Base-by-base conservation (phyloP, 2,113 vertebrate species). In the Ochotona princeps region DNA sequence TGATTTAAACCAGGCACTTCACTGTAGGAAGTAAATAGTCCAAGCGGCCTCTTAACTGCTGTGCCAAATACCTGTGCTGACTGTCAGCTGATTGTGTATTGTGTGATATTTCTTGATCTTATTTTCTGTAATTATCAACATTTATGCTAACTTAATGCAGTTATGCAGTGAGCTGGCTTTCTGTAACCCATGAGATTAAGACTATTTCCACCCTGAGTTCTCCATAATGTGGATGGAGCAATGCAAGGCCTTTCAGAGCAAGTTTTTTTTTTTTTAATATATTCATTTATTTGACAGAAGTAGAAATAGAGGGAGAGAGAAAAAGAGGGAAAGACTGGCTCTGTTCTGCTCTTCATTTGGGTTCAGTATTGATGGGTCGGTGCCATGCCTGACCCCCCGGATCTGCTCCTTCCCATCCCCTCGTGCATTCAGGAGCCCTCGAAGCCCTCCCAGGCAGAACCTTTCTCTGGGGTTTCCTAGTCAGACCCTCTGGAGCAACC, bases 281-380 rank as follows among this genome's bases (percentile, higher is more conserved):
- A 44, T 44, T 44, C 38, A 44, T 44, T 44, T 44, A 44, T 44
- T 44, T 44, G 38, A 44, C 38, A 44, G 38, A 44, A 44, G 38
- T 44, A 44, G 38, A 44, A 44, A 44, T 44, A 44, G 38, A 6
- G 38, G 38, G 38, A 44, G 38, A 44, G 38, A 44, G 38, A 44
- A 44, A 6, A 44, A 44, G 38, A 44, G 38, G 38, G 38, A 44
- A 44, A 44, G 38, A 89, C 85, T 23, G 25, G 30, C 23, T 78
- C 20, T 67, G 44, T 81, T 51, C 30, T n/a, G 25, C 67, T 18
- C 80, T 38, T 93, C 65, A 1, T 80, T 91, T 65, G n/a, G 8
- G 23, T 91, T 91, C 92, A 91, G 79, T 96, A 47, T 95, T 92
- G 44, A 6, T 11, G 74, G 82, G 78, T 91, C 94, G 49, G 60